These are phyloP conservation scores for Pseudococcus longispinus DNA, from an alignment of 2,888 invertebrate genomes.

Conservation along the genomic window DNA sequence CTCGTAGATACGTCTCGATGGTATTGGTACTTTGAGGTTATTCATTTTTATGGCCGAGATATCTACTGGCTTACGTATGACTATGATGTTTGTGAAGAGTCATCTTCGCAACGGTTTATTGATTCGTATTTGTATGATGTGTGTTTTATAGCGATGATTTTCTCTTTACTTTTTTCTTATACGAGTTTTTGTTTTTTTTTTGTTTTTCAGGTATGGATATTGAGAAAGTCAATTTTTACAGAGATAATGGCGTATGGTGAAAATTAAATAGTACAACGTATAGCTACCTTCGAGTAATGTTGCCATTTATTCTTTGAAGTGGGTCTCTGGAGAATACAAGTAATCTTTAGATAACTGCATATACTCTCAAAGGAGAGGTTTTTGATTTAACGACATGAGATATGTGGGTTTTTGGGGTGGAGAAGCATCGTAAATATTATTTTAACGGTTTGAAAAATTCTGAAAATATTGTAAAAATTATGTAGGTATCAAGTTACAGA, in stretches of 20 bases:
- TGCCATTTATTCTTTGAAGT: neutral
- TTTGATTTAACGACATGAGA: too few species aligned
- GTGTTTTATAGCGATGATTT: neutral
- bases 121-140: neutral
- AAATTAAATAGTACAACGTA: neutral
- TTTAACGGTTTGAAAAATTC: too few species aligned
- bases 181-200: neutral
- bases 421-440: too few species aligned
- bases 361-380: neutral
- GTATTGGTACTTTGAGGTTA: neutral
- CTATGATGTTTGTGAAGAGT: neutral
- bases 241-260: neutral
- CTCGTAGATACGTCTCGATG: too few species aligned
- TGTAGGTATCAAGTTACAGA: too few species aligned
- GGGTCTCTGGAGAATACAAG: neutral
- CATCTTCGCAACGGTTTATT: conserved; percentile 1
- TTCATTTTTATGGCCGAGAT: neutral
- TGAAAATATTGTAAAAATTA: too few species aligned
- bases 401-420: too few species aligned
- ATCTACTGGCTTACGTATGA: neutral
- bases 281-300: neutral
- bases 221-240: conserved; percentile 8
- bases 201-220: conserved; percentile 3
- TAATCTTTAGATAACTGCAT: neutral
- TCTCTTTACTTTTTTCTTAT: neutral